Evolutionary conservation across 2,113 vertebrate genomes (phyloP).

Genomic region (Nesospiza acunhae): DNA sequence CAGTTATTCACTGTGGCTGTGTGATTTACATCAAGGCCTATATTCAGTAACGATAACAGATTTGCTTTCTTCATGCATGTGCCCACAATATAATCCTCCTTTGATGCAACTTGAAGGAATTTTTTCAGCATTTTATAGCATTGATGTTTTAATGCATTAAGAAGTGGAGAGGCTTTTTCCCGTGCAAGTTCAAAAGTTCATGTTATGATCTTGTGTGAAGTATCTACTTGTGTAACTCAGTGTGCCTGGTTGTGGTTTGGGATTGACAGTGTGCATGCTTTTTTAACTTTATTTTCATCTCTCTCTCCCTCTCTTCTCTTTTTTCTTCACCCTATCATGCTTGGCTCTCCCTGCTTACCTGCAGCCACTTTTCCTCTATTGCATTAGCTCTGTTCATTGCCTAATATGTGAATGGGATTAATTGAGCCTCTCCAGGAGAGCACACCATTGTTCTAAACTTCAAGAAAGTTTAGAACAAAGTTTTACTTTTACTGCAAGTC

Average conservation of each 20-base stretch:
- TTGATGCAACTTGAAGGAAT: slow-evolving; percentile 4
- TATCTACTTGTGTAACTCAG: neutral
- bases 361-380: neutral
- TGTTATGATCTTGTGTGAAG: neutral
- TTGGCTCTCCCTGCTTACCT: neutral
- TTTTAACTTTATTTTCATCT: neutral
- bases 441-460: neutral
- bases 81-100: slow-evolving; percentile 2
- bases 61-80: slow-evolving; percentile 26
- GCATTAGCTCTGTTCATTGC: neutral
- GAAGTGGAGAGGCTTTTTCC: neutral
- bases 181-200: slow-evolving; percentile 4
- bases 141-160: neutral
- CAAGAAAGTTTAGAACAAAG: neutral
- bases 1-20: slow-evolving; percentile 39
- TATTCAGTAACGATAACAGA: slow-evolving; percentile 52
- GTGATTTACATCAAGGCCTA: slow-evolving; percentile 52
- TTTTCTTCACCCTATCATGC: neutral
- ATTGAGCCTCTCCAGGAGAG: neutral
- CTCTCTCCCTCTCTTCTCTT: neutral
- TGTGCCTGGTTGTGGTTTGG: neutral
- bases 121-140: neutral
- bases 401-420: neutral
- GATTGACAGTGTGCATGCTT: neutral
- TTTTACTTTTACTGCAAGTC: neutral